phyloP scores from a whole-genome alignment of 2,888 invertebrate species.

The Xiphydria camelus region DNA sequence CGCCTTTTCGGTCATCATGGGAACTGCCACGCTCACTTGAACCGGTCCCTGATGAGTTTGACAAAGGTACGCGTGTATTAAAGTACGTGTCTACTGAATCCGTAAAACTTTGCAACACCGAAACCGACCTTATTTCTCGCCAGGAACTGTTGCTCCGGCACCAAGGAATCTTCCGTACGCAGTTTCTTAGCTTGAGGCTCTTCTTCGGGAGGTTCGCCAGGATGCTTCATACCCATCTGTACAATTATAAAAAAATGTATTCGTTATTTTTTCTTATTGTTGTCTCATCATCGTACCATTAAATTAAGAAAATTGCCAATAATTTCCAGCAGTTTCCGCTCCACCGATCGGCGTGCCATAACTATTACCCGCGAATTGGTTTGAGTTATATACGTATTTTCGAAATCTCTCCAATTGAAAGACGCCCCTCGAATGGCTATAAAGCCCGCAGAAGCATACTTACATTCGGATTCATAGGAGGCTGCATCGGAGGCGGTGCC shows the following conservation, averaged over 20 bases:
- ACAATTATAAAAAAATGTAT: constrained; percentile 18
- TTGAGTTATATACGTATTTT: too few relatives aligned
- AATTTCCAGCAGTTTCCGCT: too few relatives aligned
- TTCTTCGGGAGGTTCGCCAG: constrained; percentile 66
- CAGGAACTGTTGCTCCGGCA: constrained; percentile 85
- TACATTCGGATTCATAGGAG: constrained; percentile 53
- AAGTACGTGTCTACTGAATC: too few relatives aligned
- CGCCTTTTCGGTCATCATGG: constrained; percentile 81
- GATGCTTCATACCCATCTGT: constrained; percentile 60
- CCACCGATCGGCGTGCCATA: too few relatives aligned
- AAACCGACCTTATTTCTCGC: constrained; percentile 65
- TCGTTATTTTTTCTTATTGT: neutral
- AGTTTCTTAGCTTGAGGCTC: constrained; percentile 87
- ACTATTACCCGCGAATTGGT: too few relatives aligned
- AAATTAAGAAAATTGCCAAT: neutral
- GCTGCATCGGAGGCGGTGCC: constrained; percentile 55
- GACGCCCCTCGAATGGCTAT: too few relatives aligned
- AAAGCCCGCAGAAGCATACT: constrained; percentile 20
- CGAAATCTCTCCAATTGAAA: too few relatives aligned
- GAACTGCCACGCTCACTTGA: constrained; percentile 80
- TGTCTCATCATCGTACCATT: neutral
- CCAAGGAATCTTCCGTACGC: constrained; percentile 89
- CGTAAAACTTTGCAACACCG: too few relatives aligned
- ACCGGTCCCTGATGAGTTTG: constrained; percentile 68
- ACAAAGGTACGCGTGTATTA: neutral